Conservation (phyloP, 2,797 vertebrate species). For the Somateria mollissima region DNA sequence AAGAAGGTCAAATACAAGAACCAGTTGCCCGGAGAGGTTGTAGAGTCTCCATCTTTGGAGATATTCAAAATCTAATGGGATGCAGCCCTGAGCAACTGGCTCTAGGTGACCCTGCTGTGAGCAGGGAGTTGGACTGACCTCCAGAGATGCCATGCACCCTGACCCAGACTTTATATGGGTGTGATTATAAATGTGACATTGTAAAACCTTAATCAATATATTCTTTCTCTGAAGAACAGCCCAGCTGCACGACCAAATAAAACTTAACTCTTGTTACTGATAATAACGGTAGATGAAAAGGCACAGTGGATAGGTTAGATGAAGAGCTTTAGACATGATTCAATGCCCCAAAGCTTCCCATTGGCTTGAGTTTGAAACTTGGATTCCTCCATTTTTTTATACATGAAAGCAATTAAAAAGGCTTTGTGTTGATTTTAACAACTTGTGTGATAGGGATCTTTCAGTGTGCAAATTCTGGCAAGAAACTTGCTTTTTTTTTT, state of each 20-base stretch:
- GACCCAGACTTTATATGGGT: neutral
- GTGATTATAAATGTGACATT: neutral
- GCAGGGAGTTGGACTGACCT: neutral
- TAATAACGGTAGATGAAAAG: neutral
- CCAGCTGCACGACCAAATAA: neutral
- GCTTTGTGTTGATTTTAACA: slow-evolving; percentile 22
- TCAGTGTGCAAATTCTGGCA: slow-evolving; percentile 3
- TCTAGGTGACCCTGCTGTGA: neutral
- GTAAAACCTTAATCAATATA: neutral
- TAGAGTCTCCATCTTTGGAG: neutral
- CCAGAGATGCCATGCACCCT: neutral
- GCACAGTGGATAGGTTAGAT: neutral
- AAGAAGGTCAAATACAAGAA: neutral
- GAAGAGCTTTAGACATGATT: neutral
- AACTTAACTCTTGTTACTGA: neutral
- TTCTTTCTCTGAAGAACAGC: neutral
- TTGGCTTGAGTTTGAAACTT: neutral
- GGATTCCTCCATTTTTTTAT: neutral
- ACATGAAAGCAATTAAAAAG: neutral
- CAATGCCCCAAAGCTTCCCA: neutral
- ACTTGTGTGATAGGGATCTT: neutral
- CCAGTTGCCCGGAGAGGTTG: neutral
- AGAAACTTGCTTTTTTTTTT: neutral
- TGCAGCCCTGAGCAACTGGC: neutral
- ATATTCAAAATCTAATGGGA: neutral